Evolutionary conservation across 2,113 vertebrate species (phyloP).

Genomic region (Centropristis striata): DNA sequence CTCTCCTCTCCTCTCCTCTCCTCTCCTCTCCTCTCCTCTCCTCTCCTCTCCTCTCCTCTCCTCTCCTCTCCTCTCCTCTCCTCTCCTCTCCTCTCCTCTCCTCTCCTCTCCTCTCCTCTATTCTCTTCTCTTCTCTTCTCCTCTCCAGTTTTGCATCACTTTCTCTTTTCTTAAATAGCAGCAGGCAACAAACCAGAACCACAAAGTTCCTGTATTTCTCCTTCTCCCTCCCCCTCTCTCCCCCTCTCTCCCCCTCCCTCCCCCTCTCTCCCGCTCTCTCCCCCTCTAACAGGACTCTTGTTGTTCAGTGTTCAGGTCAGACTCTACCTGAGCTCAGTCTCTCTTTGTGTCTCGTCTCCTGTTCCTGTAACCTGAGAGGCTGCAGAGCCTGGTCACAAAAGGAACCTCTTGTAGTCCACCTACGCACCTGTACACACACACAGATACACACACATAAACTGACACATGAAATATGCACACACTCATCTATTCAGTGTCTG

Average conservation of each 20-base stretch:
- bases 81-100: neutral
- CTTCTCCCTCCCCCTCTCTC: no score
- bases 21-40: neutral
- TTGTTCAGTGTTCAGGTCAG: conserved; percentile 60
- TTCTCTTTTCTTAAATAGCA: conserved; percentile 14
- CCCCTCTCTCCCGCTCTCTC: no score
- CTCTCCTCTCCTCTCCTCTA: neutral
- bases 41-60: neutral
- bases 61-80: neutral
- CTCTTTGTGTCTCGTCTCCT: conserved; percentile 65
- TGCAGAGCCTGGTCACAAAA: conserved; percentile 21
- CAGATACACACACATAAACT: conserved; percentile 4
- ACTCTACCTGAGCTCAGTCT: conserved; percentile 62
- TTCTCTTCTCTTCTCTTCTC: no score
- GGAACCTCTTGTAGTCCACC: conserved; percentile 47
- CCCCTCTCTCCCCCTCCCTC: neutral
- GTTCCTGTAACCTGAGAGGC: conserved; percentile 69
- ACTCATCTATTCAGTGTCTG: neutral
- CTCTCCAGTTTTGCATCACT: neutral
- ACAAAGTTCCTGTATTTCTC: neutral
- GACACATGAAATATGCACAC: conserved; percentile 15
- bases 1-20: neutral
- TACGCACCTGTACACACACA: neutral
- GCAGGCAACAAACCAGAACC: conserved; percentile 16
- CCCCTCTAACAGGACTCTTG: conserved; percentile 44